These are phyloP conservation scores for Lithophane socia DNA, from an alignment of 2,888 invertebrate genomes.

Conservation along the genomic window DNA sequence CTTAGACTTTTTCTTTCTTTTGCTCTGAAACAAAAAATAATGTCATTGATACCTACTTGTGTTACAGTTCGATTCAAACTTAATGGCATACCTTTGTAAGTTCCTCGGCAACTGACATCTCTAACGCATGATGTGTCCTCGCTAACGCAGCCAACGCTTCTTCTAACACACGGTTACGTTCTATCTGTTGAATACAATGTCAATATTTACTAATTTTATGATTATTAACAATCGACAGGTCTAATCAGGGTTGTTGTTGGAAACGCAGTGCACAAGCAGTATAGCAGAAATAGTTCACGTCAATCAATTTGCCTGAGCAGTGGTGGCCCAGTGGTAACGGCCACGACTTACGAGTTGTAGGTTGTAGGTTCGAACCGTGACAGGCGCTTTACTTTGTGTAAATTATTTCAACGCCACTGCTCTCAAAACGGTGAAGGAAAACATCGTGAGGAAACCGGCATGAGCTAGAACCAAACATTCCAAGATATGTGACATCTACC, in stretches of 20 bases:
- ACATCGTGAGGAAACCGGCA: no score
- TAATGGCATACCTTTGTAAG: conserved; percentile 82
- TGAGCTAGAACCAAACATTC: no score
- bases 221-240: neutral
- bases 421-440: no score
- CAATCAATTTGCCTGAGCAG: no score
- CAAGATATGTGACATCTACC: no score
- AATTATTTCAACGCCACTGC: no score
- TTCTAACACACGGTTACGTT: conserved; percentile 92
- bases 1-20: conserved; percentile 82
- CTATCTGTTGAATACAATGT: conserved; percentile 76
- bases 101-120: conserved; percentile 91
- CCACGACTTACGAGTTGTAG: no score
- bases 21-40: conserved; percentile 77
- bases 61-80: no score
- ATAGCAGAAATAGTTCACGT: no score
- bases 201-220: neutral
- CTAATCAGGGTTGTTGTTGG: neutral
- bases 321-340: no score
- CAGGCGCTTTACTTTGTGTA: no score
- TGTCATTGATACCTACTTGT: neutral
- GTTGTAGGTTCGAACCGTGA: no score
- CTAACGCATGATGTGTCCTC: conserved; percentile 92
- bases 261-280: neutral
- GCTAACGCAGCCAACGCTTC: conserved; percentile 92